These are phyloP conservation scores for Habroteleia sp. DNA, from an alignment of 2,888 invertebrate genomes.

Conservation along the genomic window DNA sequence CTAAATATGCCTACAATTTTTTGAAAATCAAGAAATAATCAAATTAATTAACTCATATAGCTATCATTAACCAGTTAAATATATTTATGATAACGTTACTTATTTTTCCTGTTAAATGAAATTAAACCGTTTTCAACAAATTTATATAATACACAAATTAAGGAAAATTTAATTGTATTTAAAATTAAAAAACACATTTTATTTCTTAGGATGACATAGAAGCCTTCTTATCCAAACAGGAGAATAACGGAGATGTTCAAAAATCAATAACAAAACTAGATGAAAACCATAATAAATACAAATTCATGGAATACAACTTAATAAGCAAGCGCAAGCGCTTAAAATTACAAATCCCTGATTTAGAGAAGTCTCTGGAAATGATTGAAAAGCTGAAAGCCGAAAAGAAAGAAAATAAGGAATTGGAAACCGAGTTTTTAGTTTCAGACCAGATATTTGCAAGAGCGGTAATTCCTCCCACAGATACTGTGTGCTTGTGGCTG, in stretches of 20 bases:
- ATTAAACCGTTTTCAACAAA: too few species aligned
- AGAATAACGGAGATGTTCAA: slow-evolving; percentile 91
- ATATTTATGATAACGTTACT: too few species aligned
- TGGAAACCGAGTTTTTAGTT: slow-evolving; percentile 94
- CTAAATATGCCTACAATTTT: too few species aligned
- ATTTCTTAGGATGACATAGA: slow-evolving; percentile 93
- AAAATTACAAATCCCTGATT: slow-evolving; percentile 96
- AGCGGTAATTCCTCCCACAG: slow-evolving; percentile 93
- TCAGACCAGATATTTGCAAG: slow-evolving; percentile 93
- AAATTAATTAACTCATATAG: too few species aligned
- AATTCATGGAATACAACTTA: slow-evolving; percentile 97
- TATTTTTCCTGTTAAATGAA: too few species aligned
- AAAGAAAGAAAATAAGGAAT: slow-evolving; percentile 85
- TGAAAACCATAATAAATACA: slow-evolving; percentile 97
- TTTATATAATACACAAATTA: background rate
- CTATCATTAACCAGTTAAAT: too few species aligned
- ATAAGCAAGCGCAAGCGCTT: slow-evolving; percentile 92
- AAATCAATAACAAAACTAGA: slow-evolving; percentile 92
- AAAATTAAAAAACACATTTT: background rate
- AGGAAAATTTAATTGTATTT: too few species aligned
- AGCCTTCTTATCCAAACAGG: slow-evolving; percentile 91
- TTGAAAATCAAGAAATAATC: too few species aligned
- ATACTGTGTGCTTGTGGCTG: slow-evolving; percentile 92
- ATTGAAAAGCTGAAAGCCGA: slow-evolving; percentile 92
- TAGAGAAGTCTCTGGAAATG: slow-evolving; percentile 94